A percentile compares a stretch with the other conserved stretches of the same genome.
phyloP scores from a whole-genome alignment of 2,113 vertebrate genomes.

The Microtus montanus region DNA sequence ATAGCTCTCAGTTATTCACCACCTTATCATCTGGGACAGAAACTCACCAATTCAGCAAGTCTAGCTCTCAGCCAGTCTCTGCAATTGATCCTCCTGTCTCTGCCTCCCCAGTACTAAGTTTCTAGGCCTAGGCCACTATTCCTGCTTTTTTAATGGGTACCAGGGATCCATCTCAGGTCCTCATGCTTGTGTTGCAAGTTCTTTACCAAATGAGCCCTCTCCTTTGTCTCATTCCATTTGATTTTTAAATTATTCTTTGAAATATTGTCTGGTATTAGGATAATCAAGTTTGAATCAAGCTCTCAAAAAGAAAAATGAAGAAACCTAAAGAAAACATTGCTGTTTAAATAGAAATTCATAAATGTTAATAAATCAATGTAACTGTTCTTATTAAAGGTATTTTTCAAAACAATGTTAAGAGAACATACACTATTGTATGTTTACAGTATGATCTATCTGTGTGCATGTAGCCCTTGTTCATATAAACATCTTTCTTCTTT shows the following conservation, averaged over 20 bases:
- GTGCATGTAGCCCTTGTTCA: background rate
- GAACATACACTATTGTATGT: background rate
- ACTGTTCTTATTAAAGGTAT: slow-evolving; percentile 1
- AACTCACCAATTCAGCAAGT: background rate
- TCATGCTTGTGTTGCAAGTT: background rate
- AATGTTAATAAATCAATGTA: background rate
- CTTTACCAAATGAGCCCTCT: background rate
- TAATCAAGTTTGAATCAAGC: background rate
- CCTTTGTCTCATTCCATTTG: background rate
- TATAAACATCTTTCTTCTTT: background rate
- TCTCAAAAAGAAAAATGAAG: background rate
- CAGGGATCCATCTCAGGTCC: background rate
- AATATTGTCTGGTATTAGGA: background rate
- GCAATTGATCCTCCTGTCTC: no score
- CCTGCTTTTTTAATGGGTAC: background rate
- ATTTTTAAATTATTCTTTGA: background rate
- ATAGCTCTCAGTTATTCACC: background rate
- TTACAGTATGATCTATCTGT: background rate
- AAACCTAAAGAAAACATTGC: background rate
- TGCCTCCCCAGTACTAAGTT: background rate
- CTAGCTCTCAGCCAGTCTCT: background rate
- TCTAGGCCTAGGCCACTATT: no score
- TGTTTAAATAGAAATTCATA: background rate
- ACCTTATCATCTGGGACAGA: background rate
- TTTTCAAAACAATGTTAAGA: background rate